Conservation (phyloP, 2,888 invertebrate genomes). For the Carabus problematicus region DNA sequence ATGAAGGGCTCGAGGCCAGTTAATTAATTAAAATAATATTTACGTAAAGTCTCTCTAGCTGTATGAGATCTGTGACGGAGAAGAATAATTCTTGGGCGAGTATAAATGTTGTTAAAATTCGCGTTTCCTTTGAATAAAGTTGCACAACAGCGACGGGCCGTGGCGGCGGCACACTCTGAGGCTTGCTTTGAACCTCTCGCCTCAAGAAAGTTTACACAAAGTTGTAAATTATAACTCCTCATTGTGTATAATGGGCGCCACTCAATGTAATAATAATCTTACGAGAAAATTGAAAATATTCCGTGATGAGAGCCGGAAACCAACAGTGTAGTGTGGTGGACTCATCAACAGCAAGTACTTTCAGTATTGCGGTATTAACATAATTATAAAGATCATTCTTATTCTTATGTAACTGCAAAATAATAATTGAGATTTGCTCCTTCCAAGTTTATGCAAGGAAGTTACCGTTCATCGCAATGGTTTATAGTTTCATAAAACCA, state of each 20-base stretch:
- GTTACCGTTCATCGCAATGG: no score
- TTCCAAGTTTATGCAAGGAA: no score
- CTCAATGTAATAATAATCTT: conserved; percentile 41
- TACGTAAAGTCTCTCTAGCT: conserved; percentile 9
- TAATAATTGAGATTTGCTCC: no score
- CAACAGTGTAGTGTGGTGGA: neutral
- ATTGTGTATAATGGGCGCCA: conserved; percentile 41
- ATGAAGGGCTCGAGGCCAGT: conserved; percentile 12
- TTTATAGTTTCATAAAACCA: no score
- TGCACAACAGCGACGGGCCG: neutral
- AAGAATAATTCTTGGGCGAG: conserved; percentile 25
- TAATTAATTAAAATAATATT: conserved; percentile 41
- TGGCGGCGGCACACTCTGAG: conserved; percentile 2
- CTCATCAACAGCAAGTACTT: no score
- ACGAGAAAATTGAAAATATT: conserved; percentile 40
- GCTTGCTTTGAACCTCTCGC: conserved; percentile 39
- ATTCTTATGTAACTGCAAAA: no score
- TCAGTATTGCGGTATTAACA: no score
- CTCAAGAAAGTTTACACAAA: conserved; percentile 37
- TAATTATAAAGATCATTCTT: no score
- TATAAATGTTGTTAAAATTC: conserved; percentile 42
- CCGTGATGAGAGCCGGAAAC: conserved; percentile 1
- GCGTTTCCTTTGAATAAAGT: conserved; percentile 41
- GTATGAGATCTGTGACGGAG: conserved; percentile 8
- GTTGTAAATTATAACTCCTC: conserved; percentile 43